A percentile compares a stretch with the other conserved stretches of the same genome.
phyloP scores from a whole-genome alignment of 1,140 invertebrate genomes.

The Mylabris phalerata region DNA sequence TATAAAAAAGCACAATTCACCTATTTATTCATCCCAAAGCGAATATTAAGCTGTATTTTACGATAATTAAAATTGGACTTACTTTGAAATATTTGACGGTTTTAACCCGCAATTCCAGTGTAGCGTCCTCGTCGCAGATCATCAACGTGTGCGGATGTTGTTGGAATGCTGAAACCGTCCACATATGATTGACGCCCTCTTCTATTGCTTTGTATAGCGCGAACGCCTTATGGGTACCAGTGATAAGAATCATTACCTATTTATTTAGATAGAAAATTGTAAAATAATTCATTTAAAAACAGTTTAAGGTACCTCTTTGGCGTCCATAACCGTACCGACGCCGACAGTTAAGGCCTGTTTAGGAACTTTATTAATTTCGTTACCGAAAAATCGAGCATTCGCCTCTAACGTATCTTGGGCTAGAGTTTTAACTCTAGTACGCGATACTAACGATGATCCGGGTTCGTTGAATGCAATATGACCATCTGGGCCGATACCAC shows the following conservation, averaged over 20 bases:
- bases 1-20: neutral
- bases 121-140: slow-evolving; percentile 97
- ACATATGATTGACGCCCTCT: slow-evolving; percentile 98
- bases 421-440: slow-evolving; percentile 93
- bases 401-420: slow-evolving; percentile 94
- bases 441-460: slow-evolving; percentile 84
- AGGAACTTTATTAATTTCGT: slow-evolving; percentile 88
- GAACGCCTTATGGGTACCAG: slow-evolving; percentile 94
- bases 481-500: slow-evolving; percentile 97
- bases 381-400: slow-evolving; percentile 95
- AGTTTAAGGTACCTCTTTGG: slow-evolving; percentile 67
- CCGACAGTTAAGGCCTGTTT: slow-evolving; percentile 94
- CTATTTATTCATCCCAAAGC: slow-evolving; percentile 13
- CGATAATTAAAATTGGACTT: slow-evolving; percentile 12
- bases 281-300: too few species aligned
- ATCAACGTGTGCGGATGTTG: slow-evolving; percentile 87
- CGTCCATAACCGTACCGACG: slow-evolving; percentile 98
- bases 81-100: slow-evolving; percentile 99
- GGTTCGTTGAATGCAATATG: slow-evolving; percentile 99
- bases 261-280: slow-evolving; percentile 3
- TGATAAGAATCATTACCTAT: slow-evolving; percentile 95
- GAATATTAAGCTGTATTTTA: neutral
- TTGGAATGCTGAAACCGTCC: slow-evolving; percentile 99
- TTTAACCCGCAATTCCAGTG: slow-evolving; percentile 92
- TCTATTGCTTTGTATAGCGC: slow-evolving; percentile 96